Conservation (phyloP, 2,888 invertebrate species). For the Bembecia ichneumoniformis region DNA sequence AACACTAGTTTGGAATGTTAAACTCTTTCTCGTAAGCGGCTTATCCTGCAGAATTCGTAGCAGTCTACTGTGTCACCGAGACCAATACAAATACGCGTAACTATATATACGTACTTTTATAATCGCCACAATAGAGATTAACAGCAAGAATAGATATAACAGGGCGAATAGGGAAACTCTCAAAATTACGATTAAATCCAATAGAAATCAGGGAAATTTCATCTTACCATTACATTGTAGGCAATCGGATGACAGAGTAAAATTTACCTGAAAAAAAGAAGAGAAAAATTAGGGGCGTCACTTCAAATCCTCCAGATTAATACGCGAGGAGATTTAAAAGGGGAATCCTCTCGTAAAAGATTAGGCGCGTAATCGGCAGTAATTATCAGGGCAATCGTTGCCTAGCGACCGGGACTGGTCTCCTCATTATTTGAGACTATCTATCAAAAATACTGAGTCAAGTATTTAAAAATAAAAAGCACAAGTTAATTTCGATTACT, state of each 20-base stretch:
- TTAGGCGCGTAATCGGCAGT: background rate
- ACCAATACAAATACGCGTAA: too few species aligned
- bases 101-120: too few species aligned
- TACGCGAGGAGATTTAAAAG: background rate
- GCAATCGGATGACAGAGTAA: background rate
- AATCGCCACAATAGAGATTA: too few species aligned
- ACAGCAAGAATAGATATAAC: too few species aligned
- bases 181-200: too few species aligned
- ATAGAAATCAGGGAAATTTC: too few species aligned
- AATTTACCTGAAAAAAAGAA: background rate
- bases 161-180: too few species aligned
- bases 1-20: background rate
- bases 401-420: background rate
- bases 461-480: too few species aligned
- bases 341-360: background rate
- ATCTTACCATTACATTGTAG: too few species aligned
- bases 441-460: background rate
- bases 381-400: background rate
- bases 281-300: background rate
- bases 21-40: background rate
- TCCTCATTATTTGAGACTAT: background rate
- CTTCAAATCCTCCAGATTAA: background rate
- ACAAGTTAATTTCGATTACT: too few species aligned
- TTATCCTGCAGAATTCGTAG: too few species aligned
- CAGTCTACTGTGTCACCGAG: too few species aligned